Evolutionary conservation across 2,888 invertebrate species (phyloP), one percentile per base, ranked within the genome.

Genomic region (Cistogaster globosa): DNA sequence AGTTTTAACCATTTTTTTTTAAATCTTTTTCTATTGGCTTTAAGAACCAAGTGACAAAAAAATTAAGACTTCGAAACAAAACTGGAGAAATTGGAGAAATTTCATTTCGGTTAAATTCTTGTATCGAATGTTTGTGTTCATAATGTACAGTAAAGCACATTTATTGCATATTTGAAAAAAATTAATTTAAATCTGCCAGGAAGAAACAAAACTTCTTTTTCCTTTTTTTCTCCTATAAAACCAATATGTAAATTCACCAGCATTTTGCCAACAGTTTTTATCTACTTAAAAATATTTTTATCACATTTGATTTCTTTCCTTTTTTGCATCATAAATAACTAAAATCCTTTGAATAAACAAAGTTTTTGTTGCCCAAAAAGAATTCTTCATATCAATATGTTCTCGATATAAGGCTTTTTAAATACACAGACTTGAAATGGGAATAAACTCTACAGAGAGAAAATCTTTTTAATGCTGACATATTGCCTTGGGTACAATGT

Each of bases 331-430:
- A 72, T 72, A 79, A 71, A 84, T 84, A 79, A 71, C 75, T 63
- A 53, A 79, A 84, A 80, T 80, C 65, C 76, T 65, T 76, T 67
- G 75, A 80, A 80, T 84, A 84, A 84, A 84, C 75, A 80, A 84
- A 65, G 65, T 71, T 72, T 84, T 72, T 67, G 38, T 58, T 65
- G 55, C 51, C 51, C 1, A 22, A 53, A 22, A 51, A 74, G 51
- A 57, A 62, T 53, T 80, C 22, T 42, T 67, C 55, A 57, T 42
- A 72, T 78, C 69, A 78, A 78, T 78, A 71, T 20, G 16, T 76
- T 58, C 36, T 74, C 65, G 38, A 20, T 72, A 58, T 14, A 26
- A 57, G 67, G 26, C 32, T 51, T 67, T n/a, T 72, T 22, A 65
- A 74, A 26, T 67, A 53, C 38, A 67, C 38, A 67, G 58, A 58